Evolutionary conservation across 2,797 vertebrate genomes (phyloP).

Genomic region (Sebastes iracundus): DNA sequence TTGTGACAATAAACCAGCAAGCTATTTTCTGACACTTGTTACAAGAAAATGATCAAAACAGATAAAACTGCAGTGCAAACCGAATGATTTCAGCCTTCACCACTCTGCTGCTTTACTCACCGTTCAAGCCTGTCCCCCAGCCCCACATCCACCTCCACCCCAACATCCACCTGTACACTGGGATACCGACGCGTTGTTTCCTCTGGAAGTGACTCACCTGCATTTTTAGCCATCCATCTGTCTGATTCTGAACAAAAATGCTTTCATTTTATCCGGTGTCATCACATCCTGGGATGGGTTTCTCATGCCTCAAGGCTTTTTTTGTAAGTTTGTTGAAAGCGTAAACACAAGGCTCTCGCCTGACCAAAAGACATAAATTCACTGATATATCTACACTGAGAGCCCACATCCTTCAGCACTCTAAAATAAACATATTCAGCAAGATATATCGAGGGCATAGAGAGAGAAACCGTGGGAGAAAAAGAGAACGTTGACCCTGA

Average conservation of each 20-base stretch:
- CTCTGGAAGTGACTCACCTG: conserved; percentile 13
- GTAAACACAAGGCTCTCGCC: conserved; percentile 18
- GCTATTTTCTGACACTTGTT: not conserved
- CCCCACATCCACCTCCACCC: not conserved
- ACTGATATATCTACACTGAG: conserved; percentile 4
- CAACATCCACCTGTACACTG: conserved; percentile 1
- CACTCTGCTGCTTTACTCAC: not conserved
- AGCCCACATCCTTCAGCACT: conserved; percentile 11
- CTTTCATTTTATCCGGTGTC: conserved; percentile 23
- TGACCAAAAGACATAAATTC: conserved; percentile 10
- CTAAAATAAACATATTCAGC: conserved; percentile 4
- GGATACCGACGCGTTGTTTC: not conserved
- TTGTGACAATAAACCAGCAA: not conserved
- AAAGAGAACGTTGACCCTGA: not conserved
- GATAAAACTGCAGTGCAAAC: not conserved
- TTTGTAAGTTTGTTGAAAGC: conserved; percentile 1
- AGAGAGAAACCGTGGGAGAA: not conserved
- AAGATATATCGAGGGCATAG: not conserved
- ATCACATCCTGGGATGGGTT: not conserved
- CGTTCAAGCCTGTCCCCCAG: not conserved
- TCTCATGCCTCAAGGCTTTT: not conserved
- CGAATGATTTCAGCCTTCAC: conserved; percentile 23
- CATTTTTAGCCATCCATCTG: conserved; percentile 29
- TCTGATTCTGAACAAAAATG: conserved; percentile 16
- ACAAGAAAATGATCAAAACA: conserved; percentile 16